These are phyloP conservation scores for Abramis brama DNA, from an alignment of 2,113 vertebrate genomes.

Conservation along the genomic window DNA sequence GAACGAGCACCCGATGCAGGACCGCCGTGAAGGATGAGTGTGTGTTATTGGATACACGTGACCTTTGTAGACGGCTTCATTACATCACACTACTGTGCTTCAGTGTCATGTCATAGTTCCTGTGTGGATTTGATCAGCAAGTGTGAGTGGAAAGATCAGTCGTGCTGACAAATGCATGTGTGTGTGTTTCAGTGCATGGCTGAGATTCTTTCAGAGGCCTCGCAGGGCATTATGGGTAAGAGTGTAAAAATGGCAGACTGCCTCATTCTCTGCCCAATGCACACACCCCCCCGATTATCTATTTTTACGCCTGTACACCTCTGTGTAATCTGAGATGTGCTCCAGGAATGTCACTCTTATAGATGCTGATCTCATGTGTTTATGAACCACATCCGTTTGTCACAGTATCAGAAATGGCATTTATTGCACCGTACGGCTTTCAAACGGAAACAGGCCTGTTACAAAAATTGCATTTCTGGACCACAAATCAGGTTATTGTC, in stretches of 20 bases:
- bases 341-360: slow-evolving; percentile 1
- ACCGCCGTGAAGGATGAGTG: not conserved
- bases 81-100: slow-evolving; percentile 10
- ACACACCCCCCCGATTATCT: not conserved
- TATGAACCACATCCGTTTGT: slow-evolving; percentile 19
- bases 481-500: no score
- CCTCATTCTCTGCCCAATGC: not conserved
- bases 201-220: slow-evolving; percentile 24
- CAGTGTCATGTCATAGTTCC: not conserved
- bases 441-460: not conserved
- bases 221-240: not conserved
- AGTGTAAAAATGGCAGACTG: slow-evolving; percentile 28
- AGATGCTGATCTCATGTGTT: slow-evolving; percentile 33
- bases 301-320: not conserved
- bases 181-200: not conserved
- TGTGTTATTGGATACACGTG: not conserved
- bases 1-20: not conserved
- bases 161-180: slow-evolving; percentile 38
- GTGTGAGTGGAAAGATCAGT: slow-evolving; percentile 29
- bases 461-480: not conserved
- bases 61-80: slow-evolving; percentile 21
- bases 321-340: not conserved
- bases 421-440: not conserved
- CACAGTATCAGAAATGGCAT: not conserved
- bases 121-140: slow-evolving; percentile 1